A percentile compares a stretch with the other conserved stretches of the same genome.
Evolutionary conservation across 2,797 vertebrate species (phyloP).

Genomic region (Alcedo quadribrachys): DNA sequence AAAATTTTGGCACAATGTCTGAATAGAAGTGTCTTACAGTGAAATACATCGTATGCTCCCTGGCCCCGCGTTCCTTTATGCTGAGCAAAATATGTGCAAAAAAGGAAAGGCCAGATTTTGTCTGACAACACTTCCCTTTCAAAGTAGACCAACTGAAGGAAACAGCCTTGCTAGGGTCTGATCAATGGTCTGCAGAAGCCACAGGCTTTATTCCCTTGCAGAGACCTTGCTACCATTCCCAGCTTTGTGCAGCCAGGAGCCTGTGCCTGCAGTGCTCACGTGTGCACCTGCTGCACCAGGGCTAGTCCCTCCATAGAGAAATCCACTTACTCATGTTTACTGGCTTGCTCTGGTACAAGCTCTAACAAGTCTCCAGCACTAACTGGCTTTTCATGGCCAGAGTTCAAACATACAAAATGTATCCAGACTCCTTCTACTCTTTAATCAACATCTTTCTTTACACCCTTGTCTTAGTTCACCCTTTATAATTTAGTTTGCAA

Average conservation of each 20-base stretch:
- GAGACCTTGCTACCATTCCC: not conserved
- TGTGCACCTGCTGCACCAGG: slow-evolving; percentile 21
- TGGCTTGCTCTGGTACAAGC: not conserved
- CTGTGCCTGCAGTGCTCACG: not conserved
- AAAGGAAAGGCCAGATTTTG: not conserved
- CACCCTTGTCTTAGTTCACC: not conserved
- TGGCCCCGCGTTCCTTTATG: not conserved
- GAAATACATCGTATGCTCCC: not conserved
- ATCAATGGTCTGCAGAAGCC: not conserved
- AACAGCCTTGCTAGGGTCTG: not conserved
- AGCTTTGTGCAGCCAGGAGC: accelerated
- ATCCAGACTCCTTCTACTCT: slow-evolving; percentile 17
- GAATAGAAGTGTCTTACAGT: not conserved
- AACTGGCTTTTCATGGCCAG: not conserved
- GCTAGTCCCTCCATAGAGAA: not conserved
- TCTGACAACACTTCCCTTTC: not conserved
- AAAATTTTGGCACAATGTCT: not conserved
- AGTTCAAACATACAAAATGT: slow-evolving; percentile 37
- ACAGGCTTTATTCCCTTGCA: not conserved
- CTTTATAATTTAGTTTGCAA: slow-evolving; percentile 18
- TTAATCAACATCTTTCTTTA: slow-evolving; percentile 37
- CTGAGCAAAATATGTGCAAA: not conserved
- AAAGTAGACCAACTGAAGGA: not conserved
- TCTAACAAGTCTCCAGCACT: not conserved
- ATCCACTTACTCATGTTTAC: not conserved